phyloP scores from a whole-genome alignment of 2,113 vertebrate genomes.

The Pseudolaguvia tuberculata region DNA sequence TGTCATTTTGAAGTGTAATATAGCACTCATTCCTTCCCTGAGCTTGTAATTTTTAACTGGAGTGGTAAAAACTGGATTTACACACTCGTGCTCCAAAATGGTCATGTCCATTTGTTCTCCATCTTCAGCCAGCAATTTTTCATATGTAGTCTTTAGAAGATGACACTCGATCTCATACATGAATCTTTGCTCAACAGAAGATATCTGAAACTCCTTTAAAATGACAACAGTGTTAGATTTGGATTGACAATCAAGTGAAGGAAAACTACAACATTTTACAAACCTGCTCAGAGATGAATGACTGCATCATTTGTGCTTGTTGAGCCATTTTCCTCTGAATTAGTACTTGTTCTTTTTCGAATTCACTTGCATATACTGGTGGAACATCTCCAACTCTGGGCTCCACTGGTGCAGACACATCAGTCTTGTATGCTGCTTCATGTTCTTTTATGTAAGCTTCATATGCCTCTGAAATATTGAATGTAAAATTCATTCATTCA shows the following conservation, averaged over 20 bases:
- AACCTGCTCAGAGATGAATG: conserved; percentile 85
- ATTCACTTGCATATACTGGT: conserved; percentile 66
- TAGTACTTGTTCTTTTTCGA: conserved; percentile 77
- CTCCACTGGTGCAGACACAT: conserved; percentile 76
- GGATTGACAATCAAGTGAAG: background rate
- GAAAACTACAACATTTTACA: background rate
- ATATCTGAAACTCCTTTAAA: conserved; percentile 87
- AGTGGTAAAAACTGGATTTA: conserved; percentile 79
- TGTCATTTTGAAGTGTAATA: conserved; percentile 89
- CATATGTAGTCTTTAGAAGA: conserved; percentile 86
- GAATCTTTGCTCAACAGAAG: conserved; percentile 84
- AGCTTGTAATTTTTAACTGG: conserved; percentile 90
- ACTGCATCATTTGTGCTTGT: conserved; percentile 74
- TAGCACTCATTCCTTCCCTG: conserved; percentile 89
- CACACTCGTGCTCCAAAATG: conserved; percentile 74
- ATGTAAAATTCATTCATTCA: background rate
- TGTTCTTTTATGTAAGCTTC: conserved; percentile 83
- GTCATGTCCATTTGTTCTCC: conserved; percentile 82
- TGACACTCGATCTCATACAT: conserved; percentile 89
- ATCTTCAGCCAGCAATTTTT: conserved; percentile 87
- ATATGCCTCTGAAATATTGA: conserved; percentile 76
- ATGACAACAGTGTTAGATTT: background rate
- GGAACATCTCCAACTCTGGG: conserved; percentile 78
- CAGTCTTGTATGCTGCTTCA: conserved; percentile 75
- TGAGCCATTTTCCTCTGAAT: conserved; percentile 83